Evolutionary conservation across 2,797 vertebrate species (phyloP).

Genomic region (Scleropages formosus): DNA sequence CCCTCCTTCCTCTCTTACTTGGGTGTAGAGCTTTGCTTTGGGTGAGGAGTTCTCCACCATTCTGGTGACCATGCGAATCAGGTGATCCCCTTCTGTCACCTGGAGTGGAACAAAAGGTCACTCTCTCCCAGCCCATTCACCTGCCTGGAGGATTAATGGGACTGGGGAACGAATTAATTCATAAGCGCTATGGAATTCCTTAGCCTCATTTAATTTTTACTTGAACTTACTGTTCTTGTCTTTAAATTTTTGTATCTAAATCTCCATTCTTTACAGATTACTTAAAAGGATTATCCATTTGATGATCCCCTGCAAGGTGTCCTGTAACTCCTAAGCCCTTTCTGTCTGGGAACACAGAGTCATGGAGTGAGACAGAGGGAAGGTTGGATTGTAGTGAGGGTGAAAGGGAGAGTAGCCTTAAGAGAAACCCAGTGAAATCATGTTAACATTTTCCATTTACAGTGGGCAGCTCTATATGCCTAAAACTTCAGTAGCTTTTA

Average conservation of each 20-base stretch:
- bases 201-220: too few species aligned
- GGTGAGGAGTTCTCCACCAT: constrained; percentile 84
- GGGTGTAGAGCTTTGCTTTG: constrained; percentile 82
- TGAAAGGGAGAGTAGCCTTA: constrained; percentile 39
- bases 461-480: too few species aligned
- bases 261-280: not conserved
- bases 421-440: not conserved
- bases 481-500: too few species aligned
- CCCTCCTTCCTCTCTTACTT: constrained; percentile 76
- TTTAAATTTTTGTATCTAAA: too few species aligned
- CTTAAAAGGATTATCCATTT: not conserved
- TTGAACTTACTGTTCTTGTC: too few species aligned
- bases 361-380: constrained; percentile 25
- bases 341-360: not conserved
- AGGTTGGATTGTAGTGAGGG: constrained; percentile 9
- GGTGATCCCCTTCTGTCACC: constrained; percentile 82
- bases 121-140: constrained; percentile 43
- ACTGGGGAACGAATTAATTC: constrained; percentile 39
- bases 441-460: not conserved
- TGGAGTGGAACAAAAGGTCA: constrained; percentile 55
- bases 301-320: not conserved
- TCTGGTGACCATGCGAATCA: constrained; percentile 85
- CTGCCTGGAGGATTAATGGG: constrained; percentile 35
- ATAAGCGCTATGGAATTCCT: too few species aligned
- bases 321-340: not conserved